Evolutionary conservation across 2,797 vertebrate species (phyloP), one percentile per base, ranked within the genome.

Genomic region (Orestias chungarensis): DNA sequence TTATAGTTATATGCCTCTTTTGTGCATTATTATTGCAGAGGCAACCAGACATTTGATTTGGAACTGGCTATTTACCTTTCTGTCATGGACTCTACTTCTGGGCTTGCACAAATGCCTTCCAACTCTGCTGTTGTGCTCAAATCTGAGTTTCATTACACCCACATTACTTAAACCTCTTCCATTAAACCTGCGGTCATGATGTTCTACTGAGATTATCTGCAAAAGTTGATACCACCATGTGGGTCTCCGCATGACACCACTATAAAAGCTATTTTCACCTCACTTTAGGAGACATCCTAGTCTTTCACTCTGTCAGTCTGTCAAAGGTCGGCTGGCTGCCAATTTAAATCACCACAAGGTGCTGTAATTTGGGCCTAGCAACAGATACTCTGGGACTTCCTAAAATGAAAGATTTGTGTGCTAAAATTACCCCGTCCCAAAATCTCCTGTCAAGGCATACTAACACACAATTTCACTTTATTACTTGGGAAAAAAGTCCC

Each of bases 71-170:
- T 25, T 40, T 42, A 38, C 59, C 59, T 42, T 64, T 40, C 35
- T 40, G 38, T 42, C 15, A 15, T 40, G 5, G 9, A 42, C 10
- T 8, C 38, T 17, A 42, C 25, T 15, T 64, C n/a, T 25, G 23
- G 25, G n/a, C 12, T 38, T 64, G 38, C 35, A 62, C 6, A n/a
- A 62, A 42, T 69, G 50, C 68, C 27, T 33, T 66, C n/a, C 18
- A 47, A 64, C 47, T 82, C 80, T 80, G 71, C 73, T 73, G 69
- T 85, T 76, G 73, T 71, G 54, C 75, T 83, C 49, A 79, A 80
- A 73, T 70, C 52, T 65, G 38, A 80, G 20, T 38, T 54, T 76
- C 84, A 79, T 20, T 64, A 68, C 91, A 67, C 64, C 25, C 47
- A 79, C 57, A 50, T 69, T 27, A 3, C 12, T 49, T 83, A 75